These are phyloP conservation scores for Gadus macrocephalus DNA, from an alignment of 2,113 vertebrate species.

Conservation along the genomic window DNA sequence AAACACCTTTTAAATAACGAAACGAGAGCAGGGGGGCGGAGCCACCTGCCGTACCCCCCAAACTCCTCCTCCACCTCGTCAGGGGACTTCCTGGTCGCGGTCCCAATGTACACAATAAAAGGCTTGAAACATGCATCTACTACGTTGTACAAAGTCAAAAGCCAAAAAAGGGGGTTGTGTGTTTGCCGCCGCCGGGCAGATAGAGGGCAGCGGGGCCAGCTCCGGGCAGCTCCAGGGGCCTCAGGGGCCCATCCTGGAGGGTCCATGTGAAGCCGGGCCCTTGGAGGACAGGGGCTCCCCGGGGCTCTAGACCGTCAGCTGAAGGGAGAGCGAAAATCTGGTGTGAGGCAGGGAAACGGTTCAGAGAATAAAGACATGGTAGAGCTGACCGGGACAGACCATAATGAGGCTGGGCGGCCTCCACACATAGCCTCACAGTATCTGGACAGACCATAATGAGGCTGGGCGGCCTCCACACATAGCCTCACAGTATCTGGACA, in stretches of 20 bases:
- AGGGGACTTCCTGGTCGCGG: slow-evolving; percentile 13
- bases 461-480: too few relatives aligned
- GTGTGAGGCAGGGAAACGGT: slow-evolving; percentile 69
- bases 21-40: slow-evolving; percentile 52
- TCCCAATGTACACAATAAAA: slow-evolving; percentile 69
- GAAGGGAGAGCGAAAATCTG: slow-evolving; percentile 74
- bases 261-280: slow-evolving; percentile 21
- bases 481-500: too few relatives aligned
- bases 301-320: slow-evolving; percentile 74
- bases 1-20: slow-evolving; percentile 72
- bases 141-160: slow-evolving; percentile 71
- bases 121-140: slow-evolving; percentile 76
- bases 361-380: slow-evolving; percentile 29
- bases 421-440: too few relatives aligned
- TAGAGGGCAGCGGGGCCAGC: slow-evolving; percentile 44
- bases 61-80: neutral
- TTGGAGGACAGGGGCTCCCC: slow-evolving; percentile 59
- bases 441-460: too few relatives aligned
- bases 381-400: slow-evolving; percentile 7
- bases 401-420: too few relatives aligned
- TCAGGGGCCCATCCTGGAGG: neutral
- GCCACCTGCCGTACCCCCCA: slow-evolving; percentile 46
- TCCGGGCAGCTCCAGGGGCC: slow-evolving; percentile 28
- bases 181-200: slow-evolving; percentile 12
- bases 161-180: slow-evolving; percentile 48